Percentiles rank a stretch among this genome's conserved stretches.
These are phyloP conservation scores for Hemicrepidius hirtus DNA, from an alignment of 2,888 invertebrate species.

Conservation along the genomic window DNA sequence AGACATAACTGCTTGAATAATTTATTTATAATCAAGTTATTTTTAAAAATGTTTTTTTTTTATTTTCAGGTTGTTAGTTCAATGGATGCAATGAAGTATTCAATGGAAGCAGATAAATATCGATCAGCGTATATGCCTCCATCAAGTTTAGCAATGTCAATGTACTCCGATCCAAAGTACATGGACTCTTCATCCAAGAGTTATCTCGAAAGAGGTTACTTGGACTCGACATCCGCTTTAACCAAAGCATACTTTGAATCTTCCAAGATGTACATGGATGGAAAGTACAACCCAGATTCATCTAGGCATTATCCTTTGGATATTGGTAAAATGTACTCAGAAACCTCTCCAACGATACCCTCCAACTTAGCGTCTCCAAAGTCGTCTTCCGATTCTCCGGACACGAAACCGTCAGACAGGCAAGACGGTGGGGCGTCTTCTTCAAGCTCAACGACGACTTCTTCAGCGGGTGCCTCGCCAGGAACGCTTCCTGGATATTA, in stretches of 20 bases:
- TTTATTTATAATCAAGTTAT: too few relatives aligned
- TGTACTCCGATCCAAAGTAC: slow-evolving; percentile 84
- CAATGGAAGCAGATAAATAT: slow-evolving; percentile 86
- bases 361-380: slow-evolving; percentile 67
- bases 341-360: slow-evolving; percentile 73
- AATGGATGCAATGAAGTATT: slow-evolving; percentile 87
- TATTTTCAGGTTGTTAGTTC: slow-evolving; percentile 81
- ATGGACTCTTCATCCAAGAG: slow-evolving; percentile 76
- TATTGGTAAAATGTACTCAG: slow-evolving; percentile 80
- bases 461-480: slow-evolving; percentile 80
- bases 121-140: slow-evolving; percentile 81
- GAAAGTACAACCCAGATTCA: slow-evolving; percentile 69
- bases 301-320: slow-evolving; percentile 76
- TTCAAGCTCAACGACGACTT: slow-evolving; percentile 74
- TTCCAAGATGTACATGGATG: slow-evolving; percentile 84
- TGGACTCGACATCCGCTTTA: slow-evolving; percentile 79
- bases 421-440: slow-evolving; percentile 74
- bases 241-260: slow-evolving; percentile 83
- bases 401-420: slow-evolving; percentile 68
- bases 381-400: slow-evolving; percentile 75
- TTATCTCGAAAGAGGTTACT: slow-evolving; percentile 79
- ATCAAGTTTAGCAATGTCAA: slow-evolving; percentile 78
- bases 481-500: slow-evolving; percentile 77
- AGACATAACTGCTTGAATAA: too few relatives aligned
- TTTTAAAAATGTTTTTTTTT: background rate